A percentile compares a stretch with the other conserved stretches of the same genome.
phyloP scores from a whole-genome alignment of 2,888 invertebrate species.

The Cryptosula pallasiana region DNA sequence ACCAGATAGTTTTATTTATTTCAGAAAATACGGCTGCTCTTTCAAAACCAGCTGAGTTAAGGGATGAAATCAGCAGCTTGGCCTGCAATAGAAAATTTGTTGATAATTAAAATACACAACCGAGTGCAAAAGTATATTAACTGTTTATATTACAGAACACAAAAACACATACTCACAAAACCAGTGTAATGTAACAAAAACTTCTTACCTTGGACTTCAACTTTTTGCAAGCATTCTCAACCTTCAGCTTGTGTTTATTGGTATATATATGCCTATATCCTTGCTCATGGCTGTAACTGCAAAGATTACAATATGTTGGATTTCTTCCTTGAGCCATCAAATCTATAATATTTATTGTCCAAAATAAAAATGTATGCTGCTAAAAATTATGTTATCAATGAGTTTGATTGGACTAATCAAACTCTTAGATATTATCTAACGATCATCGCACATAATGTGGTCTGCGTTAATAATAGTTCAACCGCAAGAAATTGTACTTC shows the following conservation, averaged over 20 bases:
- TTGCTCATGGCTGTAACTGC: not conserved
- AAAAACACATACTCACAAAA: not conserved
- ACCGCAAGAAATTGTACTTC: too few species aligned
- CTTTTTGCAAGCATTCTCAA: not conserved
- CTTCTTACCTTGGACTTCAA: not conserved
- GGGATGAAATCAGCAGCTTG: not conserved
- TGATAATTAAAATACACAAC: not conserved
- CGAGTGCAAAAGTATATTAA: not conserved
- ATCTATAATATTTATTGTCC: too few species aligned
- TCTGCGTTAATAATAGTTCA: too few species aligned
- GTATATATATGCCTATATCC: slow-evolving; percentile 1
- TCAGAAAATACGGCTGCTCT: not conserved
- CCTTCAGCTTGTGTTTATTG: not conserved
- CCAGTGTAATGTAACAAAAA: too few species aligned
- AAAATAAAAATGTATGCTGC: too few species aligned
- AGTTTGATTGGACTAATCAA: too few species aligned
- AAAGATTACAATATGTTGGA: not conserved
- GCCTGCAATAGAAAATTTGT: not conserved
- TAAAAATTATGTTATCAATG: too few species aligned
- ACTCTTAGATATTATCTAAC: too few species aligned
- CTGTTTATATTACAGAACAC: not conserved
- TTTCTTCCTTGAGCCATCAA: not conserved
- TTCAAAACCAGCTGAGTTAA: not conserved
- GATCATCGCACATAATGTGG: too few species aligned
- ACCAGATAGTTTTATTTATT: not conserved